These are phyloP conservation scores for Anguilla anguilla DNA, from an alignment of 2,797 vertebrate genomes.

Conservation along the genomic window DNA sequence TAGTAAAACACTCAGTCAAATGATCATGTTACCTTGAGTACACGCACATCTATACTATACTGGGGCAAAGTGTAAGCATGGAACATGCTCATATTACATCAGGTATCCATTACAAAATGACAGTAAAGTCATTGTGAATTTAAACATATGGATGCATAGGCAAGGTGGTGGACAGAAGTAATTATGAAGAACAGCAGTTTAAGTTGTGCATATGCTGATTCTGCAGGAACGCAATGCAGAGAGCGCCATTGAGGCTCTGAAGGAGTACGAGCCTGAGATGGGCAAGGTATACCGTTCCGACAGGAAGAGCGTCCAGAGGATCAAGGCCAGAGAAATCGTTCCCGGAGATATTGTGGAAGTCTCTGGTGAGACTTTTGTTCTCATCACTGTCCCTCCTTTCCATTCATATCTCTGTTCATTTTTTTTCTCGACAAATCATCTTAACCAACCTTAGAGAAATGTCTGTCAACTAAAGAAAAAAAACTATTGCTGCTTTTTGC, in stretches of 20 bases:
- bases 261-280: slow-evolving; percentile 94
- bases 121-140: background rate
- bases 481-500: background rate
- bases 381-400: background rate
- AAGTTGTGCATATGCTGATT: slow-evolving; percentile 22
- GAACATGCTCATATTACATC: background rate
- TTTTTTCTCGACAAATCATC: background rate
- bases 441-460: background rate
- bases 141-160: background rate
- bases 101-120: background rate
- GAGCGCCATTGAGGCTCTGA: slow-evolving; percentile 90
- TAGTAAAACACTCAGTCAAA: background rate
- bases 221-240: slow-evolving; percentile 88
- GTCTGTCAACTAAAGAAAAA: background rate
- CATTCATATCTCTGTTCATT: background rate
- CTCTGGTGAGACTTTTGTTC: slow-evolving; percentile 75
- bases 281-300: slow-evolving; percentile 90
- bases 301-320: slow-evolving; percentile 88
- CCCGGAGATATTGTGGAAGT: slow-evolving; percentile 90
- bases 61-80: background rate
- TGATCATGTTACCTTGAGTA: background rate
- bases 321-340: slow-evolving; percentile 88
- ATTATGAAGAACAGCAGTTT: background rate
- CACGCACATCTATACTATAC: background rate
- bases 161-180: background rate